Evolutionary conservation across 2,888 invertebrate genomes (phyloP).

Genomic region (Chrysotoxum bicinctum): DNA sequence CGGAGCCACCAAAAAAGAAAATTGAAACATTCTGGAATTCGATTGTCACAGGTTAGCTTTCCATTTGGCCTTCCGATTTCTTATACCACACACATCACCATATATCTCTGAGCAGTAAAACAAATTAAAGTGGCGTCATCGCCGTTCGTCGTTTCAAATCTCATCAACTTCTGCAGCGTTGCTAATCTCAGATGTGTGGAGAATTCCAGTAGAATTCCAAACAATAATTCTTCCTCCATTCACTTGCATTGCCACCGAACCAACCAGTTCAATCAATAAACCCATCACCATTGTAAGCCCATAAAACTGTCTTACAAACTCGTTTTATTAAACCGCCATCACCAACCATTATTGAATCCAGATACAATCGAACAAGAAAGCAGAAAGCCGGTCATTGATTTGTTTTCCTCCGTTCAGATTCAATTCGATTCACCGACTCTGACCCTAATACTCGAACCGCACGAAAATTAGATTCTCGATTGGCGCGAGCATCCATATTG

Average conservation of each 20-base stretch:
- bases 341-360: conserved; percentile 26
- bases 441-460: conserved; percentile 46
- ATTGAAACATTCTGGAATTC: conserved; percentile 33
- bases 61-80: conserved; percentile 42
- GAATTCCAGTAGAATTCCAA: conserved; percentile 22
- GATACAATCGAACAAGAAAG: conserved; percentile 39
- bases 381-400: conserved; percentile 56
- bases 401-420: conserved; percentile 29
- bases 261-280: conserved; percentile 31
- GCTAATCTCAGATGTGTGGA: conserved; percentile 39
- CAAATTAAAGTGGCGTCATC: conserved; percentile 17
- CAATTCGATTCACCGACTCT: conserved; percentile 33
- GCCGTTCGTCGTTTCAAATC: conserved; percentile 2
- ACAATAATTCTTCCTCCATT: conserved; percentile 36
- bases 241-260: conserved; percentile 39
- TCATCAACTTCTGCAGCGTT: conserved; percentile 12
- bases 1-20: background rate
- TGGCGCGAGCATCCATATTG: conserved; percentile 11
- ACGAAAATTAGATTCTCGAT: conserved; percentile 32
- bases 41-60: conserved; percentile 54
- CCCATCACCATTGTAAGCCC: conserved; percentile 44
- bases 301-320: conserved; percentile 47
- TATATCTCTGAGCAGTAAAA: background rate
- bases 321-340: conserved; percentile 31
- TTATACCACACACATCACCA: background rate